Evolutionary conservation across 2,113 vertebrate species (phyloP).

Genomic region (Martes martes): DNA sequence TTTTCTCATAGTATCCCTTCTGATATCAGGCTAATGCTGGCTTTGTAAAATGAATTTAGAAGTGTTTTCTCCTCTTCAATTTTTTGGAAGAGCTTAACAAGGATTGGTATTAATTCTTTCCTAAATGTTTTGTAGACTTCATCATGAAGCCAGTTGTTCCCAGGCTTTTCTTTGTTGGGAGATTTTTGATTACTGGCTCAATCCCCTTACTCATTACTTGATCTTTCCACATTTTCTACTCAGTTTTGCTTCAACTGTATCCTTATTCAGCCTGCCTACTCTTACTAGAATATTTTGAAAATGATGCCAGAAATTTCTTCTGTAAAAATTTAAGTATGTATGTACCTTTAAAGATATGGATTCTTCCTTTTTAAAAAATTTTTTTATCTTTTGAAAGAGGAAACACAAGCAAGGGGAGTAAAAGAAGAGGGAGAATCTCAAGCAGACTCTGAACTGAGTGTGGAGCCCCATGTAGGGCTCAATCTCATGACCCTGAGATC

Average conservation of each 20-base stretch:
- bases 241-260: background rate
- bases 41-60: background rate
- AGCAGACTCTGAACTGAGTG: background rate
- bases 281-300: background rate
- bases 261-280: background rate
- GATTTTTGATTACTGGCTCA: background rate
- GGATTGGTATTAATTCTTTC: background rate
- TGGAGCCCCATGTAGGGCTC: background rate
- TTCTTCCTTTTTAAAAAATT: background rate
- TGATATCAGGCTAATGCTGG: background rate
- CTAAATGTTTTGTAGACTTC: background rate
- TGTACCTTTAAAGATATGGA: background rate
- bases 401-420: background rate
- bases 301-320: background rate
- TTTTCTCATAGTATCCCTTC: background rate
- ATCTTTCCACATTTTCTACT: background rate
- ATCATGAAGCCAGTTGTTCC: background rate
- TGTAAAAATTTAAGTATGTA: background rate
- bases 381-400: background rate
- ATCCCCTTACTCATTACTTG: background rate
- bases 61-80: background rate
- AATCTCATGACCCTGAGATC: background rate
- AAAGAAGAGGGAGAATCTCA: background rate
- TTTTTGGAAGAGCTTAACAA: background rate
- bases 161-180: background rate